Evolutionary conservation across 1,140 invertebrate species (phyloP), one percentile per base, ranked within the genome.

Genomic region (Zaprionus gabonicus): DNA sequence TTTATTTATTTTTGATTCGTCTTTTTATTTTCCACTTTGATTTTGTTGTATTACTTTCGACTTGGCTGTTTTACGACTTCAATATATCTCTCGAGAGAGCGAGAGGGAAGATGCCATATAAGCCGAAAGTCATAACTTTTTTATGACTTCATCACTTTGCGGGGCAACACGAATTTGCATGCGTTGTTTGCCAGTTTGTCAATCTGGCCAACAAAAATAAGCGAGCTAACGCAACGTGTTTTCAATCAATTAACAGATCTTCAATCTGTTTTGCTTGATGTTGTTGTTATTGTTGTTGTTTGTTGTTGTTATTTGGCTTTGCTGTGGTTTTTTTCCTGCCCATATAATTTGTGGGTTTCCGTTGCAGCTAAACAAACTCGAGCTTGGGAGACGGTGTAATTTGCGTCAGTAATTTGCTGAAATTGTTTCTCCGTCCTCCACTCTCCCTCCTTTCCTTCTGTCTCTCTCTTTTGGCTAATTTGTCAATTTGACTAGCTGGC

Each of bases 61-160:
- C 23, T 66, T 62, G 58, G 44, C 51, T 55, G 28, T 59, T 72
- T 68, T 55, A 74, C 58, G 71, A 73, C 28, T 6, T 27, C 56
- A 65, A 69, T 57, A 75, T 76, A 71, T 70, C 7, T 17, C n/a
- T n/a, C 6, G 41, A n/a, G n/a, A 9, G 41, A 41, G 38, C 38
- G 15, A 46, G n/a, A 46, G n/a, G 7, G 70, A 23, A 6, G 49
- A 27, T 27, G 25, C 25, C 38, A 41, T 51, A 31, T 51, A 73
- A 73, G 69, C 46, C 44, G 56, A 67, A 34, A 83, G 84, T 76
- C 84, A 87, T 84, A 78, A 84, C 74, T 76, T 81, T 90, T 88
- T 88, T 88, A 88, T 88, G 84, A 88, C 84, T 88, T 88, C 84
- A 88, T 88, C 84, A 79, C 70, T 66, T 66, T 56, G 53, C 31